Evolutionary conservation across 2,113 vertebrate species (phyloP).

Genomic region (Baryphthengus martii): DNA sequence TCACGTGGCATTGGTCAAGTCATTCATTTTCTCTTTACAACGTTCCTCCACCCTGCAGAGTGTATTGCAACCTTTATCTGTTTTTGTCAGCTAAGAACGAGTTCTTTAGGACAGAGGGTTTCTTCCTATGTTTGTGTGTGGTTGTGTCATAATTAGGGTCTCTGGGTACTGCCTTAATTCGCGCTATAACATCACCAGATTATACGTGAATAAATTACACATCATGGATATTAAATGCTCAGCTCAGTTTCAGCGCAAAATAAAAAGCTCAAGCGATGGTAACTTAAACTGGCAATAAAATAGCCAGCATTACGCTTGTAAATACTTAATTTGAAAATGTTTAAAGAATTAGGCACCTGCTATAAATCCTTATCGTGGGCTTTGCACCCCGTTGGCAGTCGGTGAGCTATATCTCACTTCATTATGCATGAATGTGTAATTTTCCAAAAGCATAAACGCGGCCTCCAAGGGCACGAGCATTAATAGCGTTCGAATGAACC

Average conservation of each 20-base stretch:
- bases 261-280: slow-evolving; percentile 38
- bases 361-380: slow-evolving; percentile 52
- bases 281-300: slow-evolving; percentile 65
- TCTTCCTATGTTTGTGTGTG: neutral
- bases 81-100: neutral
- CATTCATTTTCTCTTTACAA: neutral
- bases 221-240: slow-evolving; percentile 42
- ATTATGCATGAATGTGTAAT: slow-evolving; percentile 61
- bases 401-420: slow-evolving; percentile 57
- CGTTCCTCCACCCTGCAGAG: neutral
- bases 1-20: neutral
- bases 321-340: slow-evolving; percentile 68
- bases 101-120: neutral
- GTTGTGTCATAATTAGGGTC: neutral
- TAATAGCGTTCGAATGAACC: slow-evolving; percentile 47
- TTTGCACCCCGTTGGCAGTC: slow-evolving; percentile 53
- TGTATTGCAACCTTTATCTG: neutral
- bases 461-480: slow-evolving; percentile 51
- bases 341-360: slow-evolving; percentile 65
- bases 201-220: slow-evolving; percentile 44
- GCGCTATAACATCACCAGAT: slow-evolving; percentile 16
- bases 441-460: slow-evolving; percentile 65
- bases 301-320: slow-evolving; percentile 18
- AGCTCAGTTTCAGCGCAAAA: slow-evolving; percentile 37
- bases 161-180: slow-evolving; percentile 10